Evolutionary conservation across 2,113 vertebrate species (phyloP).

Genomic region (Myotis davidii): DNA sequence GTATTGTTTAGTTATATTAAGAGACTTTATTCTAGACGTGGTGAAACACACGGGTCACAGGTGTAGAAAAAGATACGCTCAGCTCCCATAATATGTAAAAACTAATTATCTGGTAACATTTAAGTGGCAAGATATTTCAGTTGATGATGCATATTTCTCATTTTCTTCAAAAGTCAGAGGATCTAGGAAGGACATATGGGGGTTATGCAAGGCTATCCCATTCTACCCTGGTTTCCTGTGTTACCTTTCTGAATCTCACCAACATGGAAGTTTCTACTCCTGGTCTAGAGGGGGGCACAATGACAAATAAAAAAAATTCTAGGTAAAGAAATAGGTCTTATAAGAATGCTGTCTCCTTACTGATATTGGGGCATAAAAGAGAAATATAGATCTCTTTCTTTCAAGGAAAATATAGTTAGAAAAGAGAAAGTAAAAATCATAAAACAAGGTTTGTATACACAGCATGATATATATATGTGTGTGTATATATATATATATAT

Average conservation of each 20-base stretch:
- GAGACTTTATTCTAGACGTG: not conserved
- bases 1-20: not conserved
- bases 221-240: not conserved
- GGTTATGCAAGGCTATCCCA: not conserved
- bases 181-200: not conserved
- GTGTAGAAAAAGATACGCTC: not conserved
- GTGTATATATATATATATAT: not conserved
- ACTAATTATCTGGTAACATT: not conserved
- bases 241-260: not conserved
- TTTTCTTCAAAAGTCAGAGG: not conserved
- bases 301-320: not conserved
- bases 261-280: not conserved
- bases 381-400: not conserved
- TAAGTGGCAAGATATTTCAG: not conserved
- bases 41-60: not conserved
- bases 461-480: not conserved
- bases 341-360: not conserved
- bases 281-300: not conserved
- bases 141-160: not conserved
- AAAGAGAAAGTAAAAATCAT: constrained; percentile 4
- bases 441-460: not conserved
- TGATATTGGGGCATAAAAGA: not conserved
- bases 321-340: not conserved
- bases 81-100: not conserved
- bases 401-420: not conserved